Evolutionary conservation across 1,140 invertebrate genomes (phyloP), one percentile per base, ranked within the genome.

Genomic region (Meteorus sp.): DNA sequence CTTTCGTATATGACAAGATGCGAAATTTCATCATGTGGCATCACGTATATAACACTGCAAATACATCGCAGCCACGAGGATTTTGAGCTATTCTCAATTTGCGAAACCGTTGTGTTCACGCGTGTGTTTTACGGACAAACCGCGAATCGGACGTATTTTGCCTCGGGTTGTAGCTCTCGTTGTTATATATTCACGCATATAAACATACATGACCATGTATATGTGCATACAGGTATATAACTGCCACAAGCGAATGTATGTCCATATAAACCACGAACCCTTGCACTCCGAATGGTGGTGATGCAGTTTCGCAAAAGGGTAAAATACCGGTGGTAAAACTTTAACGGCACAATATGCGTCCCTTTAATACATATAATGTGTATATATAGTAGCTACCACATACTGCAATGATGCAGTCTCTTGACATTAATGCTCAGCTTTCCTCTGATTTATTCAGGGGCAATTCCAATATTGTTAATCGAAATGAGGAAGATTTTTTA

Each of bases 31-130:
- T n/a, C n/a, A n/a, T n/a, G n/a, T n/a, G n/a, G n/a, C n/a, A n/a
- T n/a, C n/a, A n/a, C n/a, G n/a, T n/a, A n/a, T n/a, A n/a, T n/a
- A n/a, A n/a, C n/a, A n/a, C 20, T 35, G 37, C 37, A 52, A 35
- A 52, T 52, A 22, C 50, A 52, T 33, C 50, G 50, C 8, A 33
- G 6, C 6, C 29, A 11, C 27, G 50, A 52, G 22, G 50, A 29
- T 52, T 52, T 52, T 52, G 22, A 37, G 50, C 13, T 22, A 2
- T 52, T 52, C 37, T 52, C 22, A 37, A 19, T 52, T 52, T 35
- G 22, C 29, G 22, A 37, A 52, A 33, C 17, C 33, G 11, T 20
- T 37, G 33, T 19, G 19, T 33, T 11, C 50, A 39, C 35, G 8
- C 15, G 31, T 7, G 17, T 33, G 50, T 52, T 52, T 52, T 52